These are phyloP conservation scores for Sorex maritimensis DNA, from an alignment of 2,797 vertebrate genomes.

Conservation along the genomic window DNA sequence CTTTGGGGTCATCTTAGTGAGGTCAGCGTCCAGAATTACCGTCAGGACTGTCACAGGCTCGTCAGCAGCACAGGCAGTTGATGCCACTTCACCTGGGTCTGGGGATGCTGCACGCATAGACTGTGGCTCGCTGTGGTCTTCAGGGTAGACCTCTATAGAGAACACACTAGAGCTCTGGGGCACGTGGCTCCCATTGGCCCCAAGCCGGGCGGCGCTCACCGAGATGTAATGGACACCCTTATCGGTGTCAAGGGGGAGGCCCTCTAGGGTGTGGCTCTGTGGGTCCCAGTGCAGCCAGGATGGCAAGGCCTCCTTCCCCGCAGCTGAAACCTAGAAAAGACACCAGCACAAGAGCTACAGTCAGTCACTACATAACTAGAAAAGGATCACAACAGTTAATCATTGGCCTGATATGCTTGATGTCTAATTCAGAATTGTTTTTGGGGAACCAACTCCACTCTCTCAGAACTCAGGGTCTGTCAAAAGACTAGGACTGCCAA, in stretches of 20 bases:
- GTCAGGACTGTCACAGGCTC: slow-evolving; percentile 97
- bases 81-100: slow-evolving; percentile 86
- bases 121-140: slow-evolving; percentile 94
- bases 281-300: slow-evolving; percentile 96
- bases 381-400: neutral
- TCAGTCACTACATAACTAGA: neutral
- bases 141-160: slow-evolving; percentile 96
- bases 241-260: slow-evolving; percentile 96
- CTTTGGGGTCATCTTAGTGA: slow-evolving; percentile 97
- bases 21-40: slow-evolving; percentile 97
- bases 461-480: neutral
- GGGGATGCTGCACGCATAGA: slow-evolving; percentile 90
- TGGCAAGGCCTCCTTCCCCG: slow-evolving; percentile 95
- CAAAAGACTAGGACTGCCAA: slow-evolving; percentile 1
- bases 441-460: neutral
- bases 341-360: neutral
- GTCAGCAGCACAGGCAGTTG: slow-evolving; percentile 93
- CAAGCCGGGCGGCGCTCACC: slow-evolving; percentile 90
- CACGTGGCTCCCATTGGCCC: slow-evolving; percentile 92
- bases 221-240: slow-evolving; percentile 97
- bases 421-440: slow-evolving; percentile 38
- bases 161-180: slow-evolving; percentile 94
- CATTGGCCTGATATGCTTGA: slow-evolving; percentile 45
- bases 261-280: slow-evolving; percentile 92
- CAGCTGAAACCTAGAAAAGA: slow-evolving; percentile 93